Evolutionary conservation across 1,140 invertebrate species (phyloP).

Genomic region (Monomorium pharaonis): DNA sequence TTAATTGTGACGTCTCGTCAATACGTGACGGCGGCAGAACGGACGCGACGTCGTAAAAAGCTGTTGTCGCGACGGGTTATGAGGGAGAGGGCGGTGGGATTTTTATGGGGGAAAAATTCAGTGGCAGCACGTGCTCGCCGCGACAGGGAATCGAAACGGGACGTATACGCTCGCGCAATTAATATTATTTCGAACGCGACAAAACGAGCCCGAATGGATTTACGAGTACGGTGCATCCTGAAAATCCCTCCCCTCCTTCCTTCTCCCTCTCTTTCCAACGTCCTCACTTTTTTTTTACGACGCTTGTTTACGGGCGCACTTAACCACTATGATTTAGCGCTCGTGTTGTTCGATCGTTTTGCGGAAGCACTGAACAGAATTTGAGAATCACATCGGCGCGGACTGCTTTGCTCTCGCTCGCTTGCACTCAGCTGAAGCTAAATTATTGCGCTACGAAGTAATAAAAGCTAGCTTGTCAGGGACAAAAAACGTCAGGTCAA

Average conservation of each 20-base stretch:
- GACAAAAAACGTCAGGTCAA: not conserved
- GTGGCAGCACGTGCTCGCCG: not conserved
- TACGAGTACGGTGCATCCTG: constrained; percentile 25
- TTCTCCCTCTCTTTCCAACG: not conserved
- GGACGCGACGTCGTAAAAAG: constrained; percentile 34
- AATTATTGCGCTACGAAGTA: constrained; percentile 9
- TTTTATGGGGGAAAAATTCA: constrained; percentile 21
- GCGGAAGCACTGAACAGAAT: not conserved
- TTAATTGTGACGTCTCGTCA: constrained; percentile 35
- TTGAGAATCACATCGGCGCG: constrained; percentile 16
- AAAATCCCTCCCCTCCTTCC: not conserved
- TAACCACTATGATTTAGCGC: constrained; percentile 43
- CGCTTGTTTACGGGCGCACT: constrained; percentile 43
- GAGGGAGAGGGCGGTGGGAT: not conserved
- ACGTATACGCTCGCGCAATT: constrained; percentile 2
- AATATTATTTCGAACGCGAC: constrained; percentile 47
- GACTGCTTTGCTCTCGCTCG: constrained; percentile 1
- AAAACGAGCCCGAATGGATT: constrained; percentile 34
- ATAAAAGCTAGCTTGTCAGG: constrained; percentile 8
- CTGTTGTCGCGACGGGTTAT: constrained; percentile 42
- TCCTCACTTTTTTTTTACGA: constrained; percentile 46
- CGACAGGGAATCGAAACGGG: not conserved
- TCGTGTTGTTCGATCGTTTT: not conserved
- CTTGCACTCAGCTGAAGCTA: not conserved
- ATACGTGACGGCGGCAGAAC: constrained; percentile 2